Conservation (phyloP, 1,140 invertebrate genomes). For the Euwallacea similis region DNA sequence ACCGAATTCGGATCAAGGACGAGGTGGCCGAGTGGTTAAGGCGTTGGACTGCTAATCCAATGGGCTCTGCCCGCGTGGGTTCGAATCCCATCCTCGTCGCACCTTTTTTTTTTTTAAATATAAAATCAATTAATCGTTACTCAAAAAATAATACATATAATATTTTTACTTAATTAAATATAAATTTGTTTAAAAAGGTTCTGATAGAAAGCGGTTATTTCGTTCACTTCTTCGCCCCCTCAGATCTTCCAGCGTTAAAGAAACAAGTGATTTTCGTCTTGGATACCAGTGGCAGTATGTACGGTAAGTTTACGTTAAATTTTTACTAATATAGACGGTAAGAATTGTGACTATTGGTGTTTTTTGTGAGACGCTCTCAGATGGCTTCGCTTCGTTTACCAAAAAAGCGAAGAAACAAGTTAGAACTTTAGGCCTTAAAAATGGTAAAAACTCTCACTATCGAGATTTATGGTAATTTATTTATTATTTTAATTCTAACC, state of each 20-base stretch:
- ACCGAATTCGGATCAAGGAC: conserved; percentile 53
- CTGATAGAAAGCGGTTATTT: conserved; percentile 74
- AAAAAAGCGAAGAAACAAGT: no score
- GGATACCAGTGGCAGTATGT: conserved; percentile 73
- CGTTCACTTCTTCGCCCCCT: conserved; percentile 74
- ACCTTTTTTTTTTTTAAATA: neutral
- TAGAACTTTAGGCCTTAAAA: no score
- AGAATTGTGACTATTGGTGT: neutral
- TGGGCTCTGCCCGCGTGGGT: conserved; percentile 81
- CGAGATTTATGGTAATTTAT: no score
- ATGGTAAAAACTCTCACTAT: no score
- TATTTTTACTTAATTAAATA: no score
- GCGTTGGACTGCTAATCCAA: conserved; percentile 82
- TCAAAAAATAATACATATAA: neutral
- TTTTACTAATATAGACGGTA: conserved; percentile 4
- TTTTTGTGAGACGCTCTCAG: no score
- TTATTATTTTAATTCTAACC: no score
- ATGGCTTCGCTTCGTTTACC: no score
- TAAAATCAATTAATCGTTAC: neutral
- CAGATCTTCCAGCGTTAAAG: conserved; percentile 60
- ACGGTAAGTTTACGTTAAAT: conserved; percentile 51
- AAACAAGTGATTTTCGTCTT: conserved; percentile 74
- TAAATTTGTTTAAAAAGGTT: conserved; percentile 29
- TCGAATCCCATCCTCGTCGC: conserved; percentile 87
- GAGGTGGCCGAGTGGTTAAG: conserved; percentile 89